Conservation (phyloP, 2,797 vertebrate genomes). For the Typhlichthys eigenmanni region DNA sequence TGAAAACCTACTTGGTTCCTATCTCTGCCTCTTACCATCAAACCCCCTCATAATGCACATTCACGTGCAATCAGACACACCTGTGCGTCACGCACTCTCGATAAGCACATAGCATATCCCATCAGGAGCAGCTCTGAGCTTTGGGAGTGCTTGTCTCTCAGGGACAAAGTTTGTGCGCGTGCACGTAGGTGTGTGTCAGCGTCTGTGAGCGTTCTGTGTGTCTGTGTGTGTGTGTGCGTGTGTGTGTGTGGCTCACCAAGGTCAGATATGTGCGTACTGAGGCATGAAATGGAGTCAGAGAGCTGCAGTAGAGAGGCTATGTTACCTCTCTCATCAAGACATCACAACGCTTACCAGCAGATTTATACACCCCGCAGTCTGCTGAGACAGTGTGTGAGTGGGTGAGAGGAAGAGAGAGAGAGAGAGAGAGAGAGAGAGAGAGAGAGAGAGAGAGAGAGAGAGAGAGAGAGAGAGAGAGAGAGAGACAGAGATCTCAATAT, state of each 20-base stretch:
- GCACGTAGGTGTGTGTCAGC: not conserved
- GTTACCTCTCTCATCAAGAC: constrained; percentile 56
- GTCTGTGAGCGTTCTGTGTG: not conserved
- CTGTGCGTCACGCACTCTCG: too few species aligned
- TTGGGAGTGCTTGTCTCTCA: too few species aligned
- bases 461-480: too few species aligned
- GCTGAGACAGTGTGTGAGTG: constrained; percentile 10
- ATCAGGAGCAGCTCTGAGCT: too few species aligned
- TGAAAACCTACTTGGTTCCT: not conserved
- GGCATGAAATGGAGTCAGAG: constrained; percentile 63
- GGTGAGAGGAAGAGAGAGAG: constrained; percentile 14
- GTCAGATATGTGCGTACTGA: constrained; percentile 70
- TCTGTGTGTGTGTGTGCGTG: constrained; percentile 7
- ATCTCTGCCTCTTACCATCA: not conserved
- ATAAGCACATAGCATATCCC: too few species aligned
- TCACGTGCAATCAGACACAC: not conserved
- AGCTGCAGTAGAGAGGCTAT: constrained; percentile 47
- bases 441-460: constrained; percentile 10
- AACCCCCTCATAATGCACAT: not conserved
- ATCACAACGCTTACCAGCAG: constrained; percentile 66
- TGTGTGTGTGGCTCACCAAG: constrained; percentile 54
- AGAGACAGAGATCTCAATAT: not conserved
- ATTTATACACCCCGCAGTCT: constrained; percentile 61
- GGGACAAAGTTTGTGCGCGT: not conserved
- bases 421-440: constrained; percentile 11